Evolutionary conservation across 2,888 invertebrate genomes (phyloP), one percentile per base, ranked within the genome.

Genomic region (Monochamus alternatus): DNA sequence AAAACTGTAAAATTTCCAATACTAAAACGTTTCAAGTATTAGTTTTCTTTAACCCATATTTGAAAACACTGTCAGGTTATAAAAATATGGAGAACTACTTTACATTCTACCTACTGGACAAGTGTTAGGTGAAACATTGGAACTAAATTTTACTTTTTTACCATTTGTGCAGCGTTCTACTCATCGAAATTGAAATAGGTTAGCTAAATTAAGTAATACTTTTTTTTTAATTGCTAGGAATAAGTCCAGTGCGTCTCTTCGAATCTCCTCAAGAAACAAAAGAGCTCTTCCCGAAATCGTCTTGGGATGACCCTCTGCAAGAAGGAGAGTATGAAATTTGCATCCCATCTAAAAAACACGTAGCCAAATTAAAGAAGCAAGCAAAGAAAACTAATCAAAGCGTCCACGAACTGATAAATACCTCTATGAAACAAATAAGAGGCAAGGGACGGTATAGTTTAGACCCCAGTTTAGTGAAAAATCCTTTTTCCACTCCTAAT

Each of bases 261-360:
- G 78, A 79, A 62, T 70, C 75, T 2, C 65, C 79, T 3, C 52
- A 74, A 9, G 64, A 73, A 66, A 30, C 55, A 7, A 73, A 66
- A 14, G 76, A 81, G 30, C 55, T 83, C 1, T 86, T 86, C 75
- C 72, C 78, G 2, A 77, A 80, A 31, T 84, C 84, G 12, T 89
- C 88, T 65, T 90, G 91, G 91, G 87, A 88, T 22, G 84, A 87
- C 32, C 88, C 90, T 0, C 77, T 90, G 9, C 76, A 87, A 76
- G 85, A 89, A n/a, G 90, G 90, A 14, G 91, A 91, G 83, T 81
- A 84, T 51, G 88, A 88, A 80, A 83, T 87, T 55, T 85, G 85
- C 73, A 81, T 87, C 8, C 85, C 86, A 1, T 82, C 85, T 0
- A 86, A 84, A 74, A 86, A 85, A 73, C 78, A 83, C 47, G 38